Percentiles rank a stretch among this genome's conserved stretches.
Conservation (phyloP, 2,113 vertebrate species). For the Donacobius atricapilla region DNA sequence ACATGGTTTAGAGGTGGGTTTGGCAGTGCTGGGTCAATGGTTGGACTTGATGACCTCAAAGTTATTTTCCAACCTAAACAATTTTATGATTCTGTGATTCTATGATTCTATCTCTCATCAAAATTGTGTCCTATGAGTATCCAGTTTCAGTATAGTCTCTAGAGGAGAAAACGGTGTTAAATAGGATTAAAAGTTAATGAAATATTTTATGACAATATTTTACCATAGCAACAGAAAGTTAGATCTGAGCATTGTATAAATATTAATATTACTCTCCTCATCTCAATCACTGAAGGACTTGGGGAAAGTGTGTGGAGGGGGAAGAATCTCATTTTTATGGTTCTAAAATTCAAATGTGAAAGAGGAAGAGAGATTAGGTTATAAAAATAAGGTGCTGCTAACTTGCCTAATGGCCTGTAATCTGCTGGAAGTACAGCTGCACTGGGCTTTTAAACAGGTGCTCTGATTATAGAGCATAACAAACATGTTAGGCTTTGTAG, state of each 20-base stretch:
- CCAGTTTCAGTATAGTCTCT: not conserved
- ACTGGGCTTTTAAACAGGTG: slow-evolving; percentile 71
- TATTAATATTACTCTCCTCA: slow-evolving; percentile 56
- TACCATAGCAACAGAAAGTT: slow-evolving; percentile 54
- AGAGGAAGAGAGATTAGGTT: slow-evolving; percentile 54
- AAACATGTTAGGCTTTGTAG: slow-evolving; percentile 67
- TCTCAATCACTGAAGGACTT: slow-evolving; percentile 39
- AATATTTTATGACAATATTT: slow-evolving; percentile 66
- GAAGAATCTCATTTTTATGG: slow-evolving; percentile 59
- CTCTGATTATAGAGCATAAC: slow-evolving; percentile 64
- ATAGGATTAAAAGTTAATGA: slow-evolving; percentile 72
- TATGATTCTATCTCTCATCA: not conserved
- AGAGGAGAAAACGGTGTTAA: not conserved
- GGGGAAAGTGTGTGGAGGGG: not conserved
- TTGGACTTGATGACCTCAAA: not conserved
- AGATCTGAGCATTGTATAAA: slow-evolving; percentile 44
- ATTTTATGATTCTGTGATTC: not conserved
- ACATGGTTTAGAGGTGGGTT: not conserved
- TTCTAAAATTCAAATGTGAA: slow-evolving; percentile 58
- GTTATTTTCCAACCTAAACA: not conserved
- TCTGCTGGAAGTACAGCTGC: slow-evolving; percentile 66
- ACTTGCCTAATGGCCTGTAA: slow-evolving; percentile 70
- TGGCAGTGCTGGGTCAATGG: not conserved
- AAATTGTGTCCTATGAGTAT: not conserved
- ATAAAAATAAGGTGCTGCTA: slow-evolving; percentile 67